Base-by-base conservation (phyloP, 2,888 invertebrate genomes). In the Heliconius ethilla region DNA sequence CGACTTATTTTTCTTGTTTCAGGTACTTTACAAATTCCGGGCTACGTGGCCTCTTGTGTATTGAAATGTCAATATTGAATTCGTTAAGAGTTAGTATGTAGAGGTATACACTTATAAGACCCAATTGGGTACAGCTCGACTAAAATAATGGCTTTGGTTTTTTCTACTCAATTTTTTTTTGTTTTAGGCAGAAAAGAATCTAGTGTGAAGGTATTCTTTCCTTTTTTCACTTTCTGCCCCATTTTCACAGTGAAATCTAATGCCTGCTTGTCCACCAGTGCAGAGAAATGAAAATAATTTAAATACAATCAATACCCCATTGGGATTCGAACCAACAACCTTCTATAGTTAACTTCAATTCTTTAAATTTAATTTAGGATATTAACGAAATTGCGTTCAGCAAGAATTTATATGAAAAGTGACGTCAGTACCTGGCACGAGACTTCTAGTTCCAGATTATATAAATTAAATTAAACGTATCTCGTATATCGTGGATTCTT, bases 401-500 rank as follows among this genome's bases (percentile, higher is more conserved):
- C 10, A 22, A 62, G 15, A 63, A 63, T 40, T 74, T 63, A 45
- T 74, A n/a, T 74, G 11, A 63, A 74, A 74, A 63, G 13, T 63
- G 45, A 29, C 22, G 3, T 74, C 37, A 74, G 27, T 74, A 18
- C 40, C 40, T 63, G 63, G 63, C 63, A 45, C 63, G 11, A 40
- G 40, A 63, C 40, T 40, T 9, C n/a, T 62, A 62, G 62, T 62
- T 73, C 33, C 51, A 51, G 51, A 25, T 40, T 27, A 74, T 11
- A 27, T 74, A 40, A 63, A 63, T 74, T 63, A 22, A 62, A 27
- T 74, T 74, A 74, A 63, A 27, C 27, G 40, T 37, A 63, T 74
- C 40, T 63, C 22, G 62, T 62, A 74, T 15, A 73, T 40, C 18
- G 2, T 62, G 25, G 22, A 37, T 27, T 40, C 25, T 63, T 63